Evolutionary conservation across 2,797 vertebrate species (phyloP), one percentile per base, ranked within the genome.

Genomic region (Pachyuromys duprasi): DNA sequence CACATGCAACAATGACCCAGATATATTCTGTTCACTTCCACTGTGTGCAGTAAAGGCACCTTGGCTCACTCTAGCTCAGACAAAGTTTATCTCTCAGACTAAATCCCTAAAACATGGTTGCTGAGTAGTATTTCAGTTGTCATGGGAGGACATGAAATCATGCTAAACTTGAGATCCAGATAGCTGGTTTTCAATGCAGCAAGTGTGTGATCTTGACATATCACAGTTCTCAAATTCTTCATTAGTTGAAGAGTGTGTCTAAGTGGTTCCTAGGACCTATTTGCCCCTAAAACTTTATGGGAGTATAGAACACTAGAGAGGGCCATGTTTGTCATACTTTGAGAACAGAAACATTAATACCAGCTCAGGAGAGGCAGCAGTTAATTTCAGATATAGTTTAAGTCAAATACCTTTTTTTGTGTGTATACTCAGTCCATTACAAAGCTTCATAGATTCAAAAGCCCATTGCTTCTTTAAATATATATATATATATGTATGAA

Each of bases 381-480:
- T 97, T 97, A 79, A 94, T 96, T 97, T 95, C n/a, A 93, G 92
- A 91, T 83, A 33, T 60, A 57, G 36, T 83, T 79, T 72, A 79
- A 88, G 81, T 24, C 39, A 95, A 90, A 89, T 53, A 89, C 86
- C 53, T 42, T 82, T 96, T 96, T 93, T 92, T 90, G 18, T 17
- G 18, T 86, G 72, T 91, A 53, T 55, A 57, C 60, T 75, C 39
- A 26, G 14, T 31, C 60, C 78, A 74, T 65, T 53, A 49, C 31
- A 89, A 15, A 33, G 31, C 33, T 8, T 49, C 36, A n/a, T 15
- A 78, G 87, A 17, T 65, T 88, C 45, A 76, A 24, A 88, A 62
- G 33, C 4, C n/a, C n/a, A 31, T 55, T 74, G 67, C 7, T 76
- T 76, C 55, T 63, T 89, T 89, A 49, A 49, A n/a, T n/a, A n/a